Conservation (phyloP, 2,888 invertebrate species). For the Eilema caniola region DNA sequence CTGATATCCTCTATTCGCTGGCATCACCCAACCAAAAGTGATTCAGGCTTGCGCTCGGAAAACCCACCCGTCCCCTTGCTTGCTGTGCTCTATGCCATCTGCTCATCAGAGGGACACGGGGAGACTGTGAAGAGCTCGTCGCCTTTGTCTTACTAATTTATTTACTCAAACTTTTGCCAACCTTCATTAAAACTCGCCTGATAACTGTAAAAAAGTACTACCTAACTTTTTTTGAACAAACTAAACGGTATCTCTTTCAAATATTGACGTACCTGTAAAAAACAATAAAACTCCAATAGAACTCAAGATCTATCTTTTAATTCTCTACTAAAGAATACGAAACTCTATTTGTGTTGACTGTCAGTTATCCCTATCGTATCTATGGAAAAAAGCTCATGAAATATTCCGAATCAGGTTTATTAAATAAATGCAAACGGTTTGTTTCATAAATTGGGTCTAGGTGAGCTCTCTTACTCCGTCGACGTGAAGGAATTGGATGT, state of each 20-base stretch:
- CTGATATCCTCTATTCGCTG: too few relatives aligned
- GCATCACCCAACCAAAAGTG: too few relatives aligned
- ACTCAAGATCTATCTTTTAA: constrained; percentile 1
- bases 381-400: background rate
- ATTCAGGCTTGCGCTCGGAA: too few relatives aligned
- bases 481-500: constrained; percentile 8
- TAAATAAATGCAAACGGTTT: constrained; percentile 6
- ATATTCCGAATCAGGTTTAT: background rate
- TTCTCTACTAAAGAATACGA: background rate
- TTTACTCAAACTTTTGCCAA: background rate
- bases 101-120: too few relatives aligned
- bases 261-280: background rate
- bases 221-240: background rate
- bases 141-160: too few relatives aligned
- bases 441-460: constrained; percentile 11
- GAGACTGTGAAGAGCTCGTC: too few relatives aligned
- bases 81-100: too few relatives aligned
- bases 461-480: background rate
- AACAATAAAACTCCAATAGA: background rate
- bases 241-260: background rate
- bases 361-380: background rate
- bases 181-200: background rate
- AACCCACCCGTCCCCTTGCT: too few relatives aligned
- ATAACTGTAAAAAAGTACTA: too few relatives aligned
- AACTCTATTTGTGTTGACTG: background rate